Evolutionary conservation across 2,797 vertebrate species (phyloP), one percentile per base, ranked within the genome.

Genomic region (Chelonia mydas): DNA sequence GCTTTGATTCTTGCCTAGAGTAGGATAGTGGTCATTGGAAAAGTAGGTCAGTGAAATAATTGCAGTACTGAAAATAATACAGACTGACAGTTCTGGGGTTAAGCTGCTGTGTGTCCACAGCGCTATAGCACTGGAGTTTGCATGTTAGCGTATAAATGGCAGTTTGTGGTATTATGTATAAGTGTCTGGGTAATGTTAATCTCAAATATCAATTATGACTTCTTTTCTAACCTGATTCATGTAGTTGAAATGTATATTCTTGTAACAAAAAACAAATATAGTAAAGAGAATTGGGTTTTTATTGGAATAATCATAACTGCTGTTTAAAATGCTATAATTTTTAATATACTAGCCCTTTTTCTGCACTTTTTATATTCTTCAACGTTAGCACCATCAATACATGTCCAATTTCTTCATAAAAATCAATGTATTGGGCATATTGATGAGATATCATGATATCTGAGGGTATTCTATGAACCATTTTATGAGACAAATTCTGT

Each of bases 11-110:
- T 96, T 97, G 97, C 92, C 94, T 97, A 77, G 82, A 97, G 96
- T 94, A 96, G 68, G 81, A 96, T 94, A 92, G 81, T 93, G 90
- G 95, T 97, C 93, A 89, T 7, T n/a, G 96, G 82, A 97, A 98
- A 98, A 98, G 95, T 98, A 98, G 98, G 98, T 98, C 98, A 98
- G 88, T 74, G 96, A 98, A 97, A 96, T 96, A 98, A 97, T 97
- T 96, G 89, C 84, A 97, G 96, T 96, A 97, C 88, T 97, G 98
- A 97, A 97, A 97, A 96, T 98, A 98, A 98, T 98, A 92, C 28
- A 96, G 95, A 81, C 94, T 98, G 98, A 98, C 98, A 98, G 95
- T 95, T 94, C 92, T 95, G 89, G 93, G 91, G 86, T 96, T 97
- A 88, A 96, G 95, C 96, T 96, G 92, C 96, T 92, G 93, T 95